Evolutionary conservation across 2,888 invertebrate genomes (phyloP).

Genomic region (Sinelater perroti): DNA sequence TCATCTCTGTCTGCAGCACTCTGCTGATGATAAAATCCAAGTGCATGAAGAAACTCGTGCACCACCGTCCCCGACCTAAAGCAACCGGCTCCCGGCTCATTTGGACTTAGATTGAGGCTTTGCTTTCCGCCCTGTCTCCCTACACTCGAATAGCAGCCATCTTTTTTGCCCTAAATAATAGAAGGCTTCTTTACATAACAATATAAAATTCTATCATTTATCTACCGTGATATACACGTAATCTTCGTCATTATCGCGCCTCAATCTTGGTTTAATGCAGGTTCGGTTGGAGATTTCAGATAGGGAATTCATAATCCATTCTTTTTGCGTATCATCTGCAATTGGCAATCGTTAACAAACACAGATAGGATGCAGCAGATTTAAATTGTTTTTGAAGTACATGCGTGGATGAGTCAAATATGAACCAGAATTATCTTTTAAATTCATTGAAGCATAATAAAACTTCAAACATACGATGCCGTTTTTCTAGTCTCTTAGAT

Average conservation of each 20-base stretch:
- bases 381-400: too few species aligned
- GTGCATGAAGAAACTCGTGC: slow-evolving; percentile 81
- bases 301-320: too few species aligned
- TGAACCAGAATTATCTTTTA: too few species aligned
- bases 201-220: too few species aligned
- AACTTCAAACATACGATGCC: too few species aligned
- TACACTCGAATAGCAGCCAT: slow-evolving; percentile 34
- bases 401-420: too few species aligned
- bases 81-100: slow-evolving; percentile 56
- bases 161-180: not conserved
- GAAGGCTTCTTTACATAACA: not conserved
- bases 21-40: slow-evolving; percentile 87
- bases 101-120: not conserved
- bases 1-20: slow-evolving; percentile 80
- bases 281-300: too few species aligned
- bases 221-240: slow-evolving; percentile 25
- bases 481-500: too few species aligned
- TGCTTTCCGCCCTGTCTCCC: slow-evolving; percentile 11
- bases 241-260: slow-evolving; percentile 2
- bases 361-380: too few species aligned
- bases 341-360: too few species aligned
- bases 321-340: too few species aligned
- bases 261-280: slow-evolving; percentile 9
- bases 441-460: too few species aligned
- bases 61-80: slow-evolving; percentile 72